Conservation (phyloP, 2,797 vertebrate genomes). For the Argyrosomus regius region DNA sequence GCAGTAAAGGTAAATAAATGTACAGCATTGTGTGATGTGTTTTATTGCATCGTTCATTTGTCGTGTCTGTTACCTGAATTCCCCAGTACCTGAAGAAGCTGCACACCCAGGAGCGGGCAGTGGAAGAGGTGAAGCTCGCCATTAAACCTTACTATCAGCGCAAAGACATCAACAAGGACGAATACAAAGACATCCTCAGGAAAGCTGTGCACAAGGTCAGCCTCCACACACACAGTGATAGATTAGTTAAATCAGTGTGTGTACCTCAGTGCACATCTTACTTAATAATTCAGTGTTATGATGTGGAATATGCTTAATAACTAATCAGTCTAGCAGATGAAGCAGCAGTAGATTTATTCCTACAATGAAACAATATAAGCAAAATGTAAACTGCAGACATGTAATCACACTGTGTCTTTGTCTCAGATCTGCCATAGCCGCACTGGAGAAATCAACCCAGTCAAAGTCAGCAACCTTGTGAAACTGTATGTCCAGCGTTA, state of each 20-base stretch:
- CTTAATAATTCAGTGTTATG: not conserved
- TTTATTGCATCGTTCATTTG: not conserved
- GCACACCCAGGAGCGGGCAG: constrained; percentile 94
- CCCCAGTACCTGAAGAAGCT: constrained; percentile 94
- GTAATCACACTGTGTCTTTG: constrained; percentile 2
- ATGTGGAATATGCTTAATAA: not conserved
- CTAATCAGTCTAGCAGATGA: not conserved
- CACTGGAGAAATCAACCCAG: constrained; percentile 96
- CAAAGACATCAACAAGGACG: constrained; percentile 97
- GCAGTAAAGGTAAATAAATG: not conserved
- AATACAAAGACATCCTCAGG: constrained; percentile 96
- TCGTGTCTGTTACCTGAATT: not conserved
- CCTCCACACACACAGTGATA: not conserved
- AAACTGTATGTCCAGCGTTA: constrained; percentile 95
- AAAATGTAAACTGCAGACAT: not conserved
- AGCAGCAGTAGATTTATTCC: not conserved
- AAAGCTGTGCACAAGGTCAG: constrained; percentile 96
- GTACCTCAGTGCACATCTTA: not conserved
- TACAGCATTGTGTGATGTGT: not conserved
- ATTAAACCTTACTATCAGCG: constrained; percentile 97
- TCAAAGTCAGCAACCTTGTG: constrained; percentile 94
- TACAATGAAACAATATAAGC: not conserved
- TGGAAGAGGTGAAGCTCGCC: constrained; percentile 96
- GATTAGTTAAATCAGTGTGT: not conserved
- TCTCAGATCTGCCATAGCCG: constrained; percentile 95